phyloP scores from a whole-genome alignment of 2,797 vertebrate species.

The Capromys pilorides region DNA sequence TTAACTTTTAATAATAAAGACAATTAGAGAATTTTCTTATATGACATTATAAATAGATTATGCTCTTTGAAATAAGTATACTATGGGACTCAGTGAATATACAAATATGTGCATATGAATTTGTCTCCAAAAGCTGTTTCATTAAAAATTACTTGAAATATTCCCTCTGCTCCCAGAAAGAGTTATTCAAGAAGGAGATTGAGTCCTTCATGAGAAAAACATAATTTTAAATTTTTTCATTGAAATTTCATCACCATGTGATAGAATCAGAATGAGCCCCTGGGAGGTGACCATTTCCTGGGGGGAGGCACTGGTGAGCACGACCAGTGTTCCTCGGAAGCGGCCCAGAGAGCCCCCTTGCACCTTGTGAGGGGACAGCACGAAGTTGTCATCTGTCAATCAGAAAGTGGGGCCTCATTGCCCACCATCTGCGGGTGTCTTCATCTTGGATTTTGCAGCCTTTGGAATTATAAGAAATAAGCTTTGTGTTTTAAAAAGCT shows the following conservation, averaged over 20 bases:
- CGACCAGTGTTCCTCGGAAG: background rate
- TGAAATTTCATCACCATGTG: background rate
- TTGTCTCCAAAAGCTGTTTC: background rate
- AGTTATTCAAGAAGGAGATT: background rate
- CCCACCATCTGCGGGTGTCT: background rate
- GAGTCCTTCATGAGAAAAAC: background rate
- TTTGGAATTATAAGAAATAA: background rate
- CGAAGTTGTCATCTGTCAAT: background rate
- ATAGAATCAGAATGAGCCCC: background rate
- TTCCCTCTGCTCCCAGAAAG: background rate
- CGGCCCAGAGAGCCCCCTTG: background rate
- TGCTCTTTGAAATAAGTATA: background rate
- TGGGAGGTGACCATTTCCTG: background rate
- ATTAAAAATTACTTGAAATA: background rate
- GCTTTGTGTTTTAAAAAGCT: background rate
- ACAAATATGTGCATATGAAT: background rate
- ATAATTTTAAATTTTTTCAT: background rate
- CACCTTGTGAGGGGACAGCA: background rate
- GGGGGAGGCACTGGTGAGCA: no score
- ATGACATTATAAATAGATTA: background rate
- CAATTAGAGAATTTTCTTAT: conserved; percentile 28
- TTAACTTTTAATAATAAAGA: conserved; percentile 38
- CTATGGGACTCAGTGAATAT: background rate
- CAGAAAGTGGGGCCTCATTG: background rate
- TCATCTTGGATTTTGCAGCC: background rate